Percentiles rank a stretch among this genome's conserved stretches.
Conservation (phyloP, 2,888 invertebrate genomes). For the Dilophus febrilis region DNA sequence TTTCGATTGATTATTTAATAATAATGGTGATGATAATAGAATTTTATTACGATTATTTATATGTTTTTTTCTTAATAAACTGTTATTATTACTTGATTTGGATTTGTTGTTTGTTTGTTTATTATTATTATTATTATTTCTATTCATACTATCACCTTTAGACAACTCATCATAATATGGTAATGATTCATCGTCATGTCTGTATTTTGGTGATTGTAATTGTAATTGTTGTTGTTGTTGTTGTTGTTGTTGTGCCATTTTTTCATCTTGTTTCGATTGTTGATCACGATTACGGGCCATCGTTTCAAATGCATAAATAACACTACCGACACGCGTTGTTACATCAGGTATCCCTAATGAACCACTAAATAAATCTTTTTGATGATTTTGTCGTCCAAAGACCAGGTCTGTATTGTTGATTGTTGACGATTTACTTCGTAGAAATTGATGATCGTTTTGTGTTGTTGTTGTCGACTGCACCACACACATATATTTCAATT, state of each 20-base stretch:
- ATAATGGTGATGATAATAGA: not conserved
- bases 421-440: constrained; percentile 3
- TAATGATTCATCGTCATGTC: constrained; percentile 2
- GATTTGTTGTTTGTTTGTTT: not conserved
- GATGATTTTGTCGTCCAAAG: constrained; percentile 23
- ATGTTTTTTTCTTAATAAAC: not conserved
- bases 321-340: constrained; percentile 27
- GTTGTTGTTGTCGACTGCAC: constrained; percentile 17
- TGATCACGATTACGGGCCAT: constrained; percentile 18
- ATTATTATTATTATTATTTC: not conserved
- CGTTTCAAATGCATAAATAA: constrained; percentile 29
- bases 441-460: constrained; percentile 12
- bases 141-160: not conserved
- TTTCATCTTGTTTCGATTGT: not conserved
- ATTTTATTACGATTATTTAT: not conserved
- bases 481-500: constrained; percentile 12
- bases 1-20: too few species aligned
- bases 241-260: constrained; percentile 14
- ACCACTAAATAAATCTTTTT: constrained; percentile 27
- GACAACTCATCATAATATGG: constrained; percentile 3
- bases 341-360: constrained; percentile 29
- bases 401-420: constrained; percentile 12
- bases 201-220: not conserved
- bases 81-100: constrained; percentile 1
- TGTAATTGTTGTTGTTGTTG: constrained; percentile 7